Conservation (phyloP, 2,113 vertebrate genomes). For the Setophaga kirtlandii region DNA sequence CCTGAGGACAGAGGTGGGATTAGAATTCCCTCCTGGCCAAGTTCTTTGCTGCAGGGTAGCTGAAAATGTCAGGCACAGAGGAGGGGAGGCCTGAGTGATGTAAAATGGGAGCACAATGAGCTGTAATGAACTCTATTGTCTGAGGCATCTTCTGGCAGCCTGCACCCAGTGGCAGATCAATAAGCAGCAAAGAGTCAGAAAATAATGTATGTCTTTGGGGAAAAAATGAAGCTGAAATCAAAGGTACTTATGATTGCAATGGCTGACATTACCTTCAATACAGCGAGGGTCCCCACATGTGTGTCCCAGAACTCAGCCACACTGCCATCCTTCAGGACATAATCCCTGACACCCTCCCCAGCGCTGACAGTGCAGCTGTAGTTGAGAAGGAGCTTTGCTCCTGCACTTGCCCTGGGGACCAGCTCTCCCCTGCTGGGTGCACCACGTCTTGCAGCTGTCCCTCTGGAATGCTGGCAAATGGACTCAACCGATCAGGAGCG, state of each 20-base stretch:
- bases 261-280: neutral
- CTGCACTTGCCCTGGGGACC: neutral
- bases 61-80: neutral
- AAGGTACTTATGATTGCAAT: neutral
- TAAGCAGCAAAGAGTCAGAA: neutral
- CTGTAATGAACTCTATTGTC: neutral
- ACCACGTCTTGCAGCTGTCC: neutral
- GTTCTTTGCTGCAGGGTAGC: neutral
- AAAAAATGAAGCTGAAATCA: neutral
- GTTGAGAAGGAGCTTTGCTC: neutral
- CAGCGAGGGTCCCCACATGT: fast-evolving
- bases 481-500: fast-evolving
- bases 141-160: neutral
- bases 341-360: neutral
- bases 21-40: neutral
- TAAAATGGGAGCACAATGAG: neutral
- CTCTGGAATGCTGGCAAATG: neutral
- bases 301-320: neutral
- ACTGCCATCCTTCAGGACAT: neutral
- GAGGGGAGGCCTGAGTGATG: neutral
- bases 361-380: neutral
- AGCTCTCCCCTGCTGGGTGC: neutral
- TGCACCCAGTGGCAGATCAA: neutral
- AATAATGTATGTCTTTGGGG: neutral
- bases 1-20: neutral